These are phyloP conservation scores for Cranoglanis bouderius DNA, from an alignment of 2,113 vertebrate species.

Conservation along the genomic window DNA sequence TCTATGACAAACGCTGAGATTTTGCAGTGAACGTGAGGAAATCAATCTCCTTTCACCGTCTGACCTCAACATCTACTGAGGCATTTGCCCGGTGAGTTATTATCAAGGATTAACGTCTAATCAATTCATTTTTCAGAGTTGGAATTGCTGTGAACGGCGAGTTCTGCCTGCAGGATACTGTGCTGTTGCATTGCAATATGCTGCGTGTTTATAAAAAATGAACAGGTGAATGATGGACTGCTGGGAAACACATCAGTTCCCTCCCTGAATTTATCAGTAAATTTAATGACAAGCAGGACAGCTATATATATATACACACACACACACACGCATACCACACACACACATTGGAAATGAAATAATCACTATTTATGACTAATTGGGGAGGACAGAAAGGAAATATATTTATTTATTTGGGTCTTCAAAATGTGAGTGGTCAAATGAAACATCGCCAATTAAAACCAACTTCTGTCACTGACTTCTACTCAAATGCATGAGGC, in stretches of 20 bases:
- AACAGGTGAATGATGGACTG: conserved; percentile 4
- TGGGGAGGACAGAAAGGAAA: not conserved
- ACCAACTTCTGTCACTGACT: not conserved
- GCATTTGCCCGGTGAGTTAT: not conserved
- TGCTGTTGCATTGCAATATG: not conserved
- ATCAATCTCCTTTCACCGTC: not conserved
- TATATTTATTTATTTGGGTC: not conserved
- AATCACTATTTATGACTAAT: not conserved
- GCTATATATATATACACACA: not conserved
- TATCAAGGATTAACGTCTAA: not conserved
- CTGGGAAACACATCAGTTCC: not conserved
- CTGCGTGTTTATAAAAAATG: not conserved
- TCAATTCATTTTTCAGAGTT: not conserved
- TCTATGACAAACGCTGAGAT: not conserved
- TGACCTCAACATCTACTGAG: not conserved
- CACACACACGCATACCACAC: not conserved
- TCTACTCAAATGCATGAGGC: not conserved
- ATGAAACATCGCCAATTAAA: not conserved
- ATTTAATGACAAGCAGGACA: not conserved
- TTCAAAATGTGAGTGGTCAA: not conserved
- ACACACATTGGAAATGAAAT: not conserved
- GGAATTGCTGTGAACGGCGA: not conserved
- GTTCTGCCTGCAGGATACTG: not conserved
- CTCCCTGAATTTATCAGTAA: not conserved
- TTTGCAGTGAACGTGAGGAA: not conserved